Evolutionary conservation across 2,797 vertebrate species (phyloP).

Genomic region (Nothura maculosa): DNA sequence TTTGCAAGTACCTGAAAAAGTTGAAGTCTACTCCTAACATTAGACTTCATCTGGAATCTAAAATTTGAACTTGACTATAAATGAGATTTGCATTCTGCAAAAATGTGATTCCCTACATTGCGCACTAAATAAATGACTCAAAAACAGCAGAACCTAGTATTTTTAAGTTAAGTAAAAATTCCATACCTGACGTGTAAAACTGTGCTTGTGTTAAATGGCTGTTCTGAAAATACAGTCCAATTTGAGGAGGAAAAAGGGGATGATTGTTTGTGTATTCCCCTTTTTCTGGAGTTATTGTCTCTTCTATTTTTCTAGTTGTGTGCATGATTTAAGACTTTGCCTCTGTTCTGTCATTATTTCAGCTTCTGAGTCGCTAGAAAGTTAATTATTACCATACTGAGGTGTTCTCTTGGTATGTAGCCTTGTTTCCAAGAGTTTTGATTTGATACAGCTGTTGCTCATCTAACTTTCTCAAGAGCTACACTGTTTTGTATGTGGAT

Average conservation of each 20-base stretch:
- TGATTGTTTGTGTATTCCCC: no score
- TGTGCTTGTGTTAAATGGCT: not conserved
- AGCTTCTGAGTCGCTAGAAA: not conserved
- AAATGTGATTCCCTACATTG: not conserved
- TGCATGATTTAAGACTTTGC: not conserved
- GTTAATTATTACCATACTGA: not conserved
- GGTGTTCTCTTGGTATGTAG: not conserved
- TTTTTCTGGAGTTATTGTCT: not conserved
- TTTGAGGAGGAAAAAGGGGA: not conserved
- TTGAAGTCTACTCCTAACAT: not conserved
- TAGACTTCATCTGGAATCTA: not conserved
- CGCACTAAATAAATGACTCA: not conserved
- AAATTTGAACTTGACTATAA: not conserved
- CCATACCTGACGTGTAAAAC: not conserved
- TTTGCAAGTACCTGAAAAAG: not conserved
- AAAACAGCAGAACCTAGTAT: accelerated
- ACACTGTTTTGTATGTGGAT: not conserved
- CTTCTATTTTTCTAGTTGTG: not conserved
- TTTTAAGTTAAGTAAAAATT: not conserved
- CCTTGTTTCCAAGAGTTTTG: not conserved
- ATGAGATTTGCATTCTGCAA: not conserved
- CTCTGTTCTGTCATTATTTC: not conserved
- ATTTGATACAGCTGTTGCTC: not conserved
- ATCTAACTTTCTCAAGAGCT: not conserved
- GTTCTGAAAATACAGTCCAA: not conserved